These are phyloP conservation scores for Salpingus planirostris DNA, from an alignment of 2,888 invertebrate genomes.

Conservation along the genomic window DNA sequence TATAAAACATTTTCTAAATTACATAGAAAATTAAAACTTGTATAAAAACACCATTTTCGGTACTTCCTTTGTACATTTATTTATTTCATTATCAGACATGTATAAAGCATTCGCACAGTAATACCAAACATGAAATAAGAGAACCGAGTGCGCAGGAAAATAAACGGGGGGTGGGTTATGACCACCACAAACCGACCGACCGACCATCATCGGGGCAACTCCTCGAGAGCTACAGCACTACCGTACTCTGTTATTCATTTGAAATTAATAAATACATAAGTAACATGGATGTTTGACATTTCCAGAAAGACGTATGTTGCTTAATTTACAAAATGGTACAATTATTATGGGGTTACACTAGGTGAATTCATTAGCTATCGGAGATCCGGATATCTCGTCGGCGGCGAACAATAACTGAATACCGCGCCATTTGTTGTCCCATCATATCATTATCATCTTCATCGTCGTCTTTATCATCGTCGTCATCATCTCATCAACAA, in stretches of 20 bases:
- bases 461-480: constrained; percentile 18
- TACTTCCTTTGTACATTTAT: constrained; percentile 49
- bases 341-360: constrained; percentile 38
- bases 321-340: constrained; percentile 46
- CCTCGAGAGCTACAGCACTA: constrained; percentile 33
- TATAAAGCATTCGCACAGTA: constrained; percentile 49
- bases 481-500: constrained; percentile 26
- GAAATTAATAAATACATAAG: constrained; percentile 39
- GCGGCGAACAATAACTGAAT: too few species aligned
- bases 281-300: constrained; percentile 44
- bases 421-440: constrained; percentile 15
- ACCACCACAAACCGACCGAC: constrained; percentile 33
- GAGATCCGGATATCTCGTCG: constrained; percentile 31
- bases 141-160: constrained; percentile 37
- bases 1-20: constrained; percentile 38
- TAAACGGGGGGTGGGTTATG: constrained; percentile 23
- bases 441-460: too few species aligned
- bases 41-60: constrained; percentile 44
- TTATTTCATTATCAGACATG: constrained; percentile 46
- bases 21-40: constrained; percentile 43
- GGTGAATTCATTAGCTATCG: constrained; percentile 37
- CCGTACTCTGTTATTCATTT: constrained; percentile 24
- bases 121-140: constrained; percentile 45
- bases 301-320: constrained; percentile 42
- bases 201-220: too few species aligned